Evolutionary conservation across 1,140 invertebrate species (phyloP).

Genomic region (Bombus sylvicola): DNA sequence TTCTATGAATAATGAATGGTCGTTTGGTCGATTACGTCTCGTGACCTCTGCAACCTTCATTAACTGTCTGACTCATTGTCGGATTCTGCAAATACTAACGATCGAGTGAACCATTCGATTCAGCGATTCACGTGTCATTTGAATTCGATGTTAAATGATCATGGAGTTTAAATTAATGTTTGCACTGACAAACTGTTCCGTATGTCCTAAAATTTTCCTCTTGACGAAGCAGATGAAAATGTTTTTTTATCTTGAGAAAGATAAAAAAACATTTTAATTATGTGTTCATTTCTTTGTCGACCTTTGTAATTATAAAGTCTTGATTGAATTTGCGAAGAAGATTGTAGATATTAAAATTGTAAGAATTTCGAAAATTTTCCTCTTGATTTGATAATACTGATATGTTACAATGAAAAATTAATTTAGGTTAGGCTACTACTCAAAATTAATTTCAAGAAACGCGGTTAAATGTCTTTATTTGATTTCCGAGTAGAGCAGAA

Average conservation of each 20-base stretch:
- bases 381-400: no score
- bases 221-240: background rate
- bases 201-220: background rate
- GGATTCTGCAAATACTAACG: background rate
- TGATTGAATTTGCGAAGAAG: no score
- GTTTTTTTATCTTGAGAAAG: background rate
- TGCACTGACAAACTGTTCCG: background rate
- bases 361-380: no score
- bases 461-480: background rate
- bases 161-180: background rate
- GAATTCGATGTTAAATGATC: background rate
- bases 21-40: background rate
- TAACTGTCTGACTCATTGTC: background rate
- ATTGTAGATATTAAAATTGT: background rate
- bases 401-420: background rate
- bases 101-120: background rate
- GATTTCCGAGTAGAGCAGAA: background rate
- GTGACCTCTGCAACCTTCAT: background rate
- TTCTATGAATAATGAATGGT: background rate
- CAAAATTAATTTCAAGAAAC: background rate
- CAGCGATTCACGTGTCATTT: background rate
- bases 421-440: background rate
- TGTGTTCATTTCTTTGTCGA: fast-evolving
- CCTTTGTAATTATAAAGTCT: background rate
- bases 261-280: no score